Percentiles rank a stretch among this genome's conserved stretches.
Evolutionary conservation across 2,888 invertebrate species (phyloP).

Genomic region (Ochlodes sylvanus): DNA sequence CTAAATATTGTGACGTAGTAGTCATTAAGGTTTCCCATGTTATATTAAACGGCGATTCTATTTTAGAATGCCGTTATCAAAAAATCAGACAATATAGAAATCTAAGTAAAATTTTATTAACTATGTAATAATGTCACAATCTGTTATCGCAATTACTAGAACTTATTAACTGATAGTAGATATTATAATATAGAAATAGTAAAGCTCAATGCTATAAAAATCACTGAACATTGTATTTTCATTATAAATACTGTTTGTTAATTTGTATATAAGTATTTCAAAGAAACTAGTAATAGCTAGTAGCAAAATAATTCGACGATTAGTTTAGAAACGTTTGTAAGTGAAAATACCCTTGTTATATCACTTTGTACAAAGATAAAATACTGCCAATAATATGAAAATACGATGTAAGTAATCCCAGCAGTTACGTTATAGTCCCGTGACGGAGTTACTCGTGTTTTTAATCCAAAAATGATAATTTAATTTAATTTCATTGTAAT

Average conservation of each 20-base stretch:
- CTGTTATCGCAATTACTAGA: constrained; percentile 19
- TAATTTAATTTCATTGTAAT: too few relatives aligned
- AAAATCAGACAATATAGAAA: too few relatives aligned
- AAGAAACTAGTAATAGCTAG: neutral
- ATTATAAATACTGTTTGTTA: constrained; percentile 7
- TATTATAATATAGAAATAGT: constrained; percentile 50
- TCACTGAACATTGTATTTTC: neutral
- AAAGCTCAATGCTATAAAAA: constrained; percentile 55
- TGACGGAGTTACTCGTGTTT: too few relatives aligned
- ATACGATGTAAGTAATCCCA: too few relatives aligned
- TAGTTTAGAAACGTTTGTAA: neutral
- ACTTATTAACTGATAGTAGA: constrained; percentile 48
- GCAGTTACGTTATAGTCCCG: too few relatives aligned
- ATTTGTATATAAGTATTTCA: constrained; percentile 24
- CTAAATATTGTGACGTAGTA: too few relatives aligned
- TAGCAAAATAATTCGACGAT: neutral
- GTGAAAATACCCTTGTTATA: neutral
- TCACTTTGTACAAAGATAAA: constrained; percentile 1
- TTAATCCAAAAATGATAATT: too few relatives aligned
- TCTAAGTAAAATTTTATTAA: too few relatives aligned
- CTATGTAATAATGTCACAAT: constrained; percentile 11
- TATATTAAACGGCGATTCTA: too few relatives aligned
- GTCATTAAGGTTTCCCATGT: too few relatives aligned
- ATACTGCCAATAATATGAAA: neutral
- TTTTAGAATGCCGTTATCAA: too few relatives aligned